phyloP scores from a whole-genome alignment of 30 jellyfish, hydroid and myxozoan genomes.

The Aurelia sp. region DNA sequence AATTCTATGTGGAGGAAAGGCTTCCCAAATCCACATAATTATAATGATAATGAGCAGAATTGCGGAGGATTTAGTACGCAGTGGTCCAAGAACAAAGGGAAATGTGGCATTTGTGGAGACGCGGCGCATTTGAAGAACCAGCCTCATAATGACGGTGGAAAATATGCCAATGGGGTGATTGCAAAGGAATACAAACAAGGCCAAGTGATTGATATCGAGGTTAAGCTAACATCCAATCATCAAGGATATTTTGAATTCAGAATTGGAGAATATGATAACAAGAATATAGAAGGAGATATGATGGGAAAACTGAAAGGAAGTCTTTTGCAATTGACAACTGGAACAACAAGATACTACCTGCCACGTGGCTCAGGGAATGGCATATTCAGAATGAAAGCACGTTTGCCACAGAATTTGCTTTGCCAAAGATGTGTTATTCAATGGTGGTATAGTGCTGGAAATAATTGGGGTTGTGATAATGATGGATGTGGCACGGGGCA shows the following conservation, averaged over 20 bases:
- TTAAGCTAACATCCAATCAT: slow-evolving; percentile 78
- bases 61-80: slow-evolving; percentile 88
- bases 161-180: slow-evolving; percentile 78
- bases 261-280: slow-evolving; percentile 67
- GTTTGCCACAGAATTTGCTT: slow-evolving; percentile 69
- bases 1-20: slow-evolving; percentile 94
- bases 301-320: slow-evolving; percentile 72
- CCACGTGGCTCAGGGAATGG: slow-evolving; percentile 76
- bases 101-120: slow-evolving; percentile 97
- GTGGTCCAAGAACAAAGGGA: slow-evolving; percentile 72
- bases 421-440: slow-evolving; percentile 88
- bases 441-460: slow-evolving; percentile 93
- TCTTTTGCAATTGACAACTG: slow-evolving; percentile 67
- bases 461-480: slow-evolving; percentile 90
- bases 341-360: slow-evolving; percentile 78
- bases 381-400: slow-evolving; percentile 46
- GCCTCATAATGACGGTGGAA: slow-evolving; percentile 59
- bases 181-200: slow-evolving; percentile 80
- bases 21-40: slow-evolving; percentile 72
- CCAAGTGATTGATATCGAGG: slow-evolving; percentile 74
- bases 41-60: slow-evolving; percentile 83
- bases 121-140: slow-evolving; percentile 73
- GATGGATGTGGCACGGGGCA: slow-evolving; percentile 85
- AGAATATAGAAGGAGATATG: slow-evolving; percentile 52
- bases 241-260: slow-evolving; percentile 85